Evolutionary conservation across 2,113 vertebrate species (phyloP).

Genomic region (Ceyx cyanopectus): DNA sequence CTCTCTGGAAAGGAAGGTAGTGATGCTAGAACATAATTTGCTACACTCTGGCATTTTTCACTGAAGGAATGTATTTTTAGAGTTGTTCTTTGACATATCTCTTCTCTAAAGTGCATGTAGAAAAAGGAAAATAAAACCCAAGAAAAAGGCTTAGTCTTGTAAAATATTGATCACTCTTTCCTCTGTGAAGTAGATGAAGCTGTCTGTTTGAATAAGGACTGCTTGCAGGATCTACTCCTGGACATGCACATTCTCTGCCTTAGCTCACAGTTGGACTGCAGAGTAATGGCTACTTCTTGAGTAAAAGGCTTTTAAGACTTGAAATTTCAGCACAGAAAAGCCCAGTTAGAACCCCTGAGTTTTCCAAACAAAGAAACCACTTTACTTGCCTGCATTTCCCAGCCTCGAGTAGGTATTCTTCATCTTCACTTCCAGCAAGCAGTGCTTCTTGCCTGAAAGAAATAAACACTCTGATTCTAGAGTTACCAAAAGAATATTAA

Average conservation of each 20-base stretch:
- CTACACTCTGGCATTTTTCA: neutral
- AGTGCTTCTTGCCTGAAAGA: neutral
- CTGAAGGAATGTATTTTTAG: neutral
- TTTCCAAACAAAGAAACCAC: neutral
- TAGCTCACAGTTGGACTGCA: neutral
- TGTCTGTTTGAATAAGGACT: neutral
- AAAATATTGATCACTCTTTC: neutral
- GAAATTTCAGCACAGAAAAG: neutral
- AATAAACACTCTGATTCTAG: conserved; percentile 5
- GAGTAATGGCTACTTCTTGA: neutral
- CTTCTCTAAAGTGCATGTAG: neutral
- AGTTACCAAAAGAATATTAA: neutral
- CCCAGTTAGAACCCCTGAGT: neutral
- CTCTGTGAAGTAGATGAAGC: neutral
- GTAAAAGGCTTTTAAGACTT: neutral
- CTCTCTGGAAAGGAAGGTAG: neutral
- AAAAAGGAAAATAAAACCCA: neutral
- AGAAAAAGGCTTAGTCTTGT: neutral
- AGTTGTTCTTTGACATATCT: neutral
- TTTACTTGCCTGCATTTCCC: neutral
- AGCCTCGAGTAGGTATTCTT: neutral
- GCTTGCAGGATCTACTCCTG: neutral
- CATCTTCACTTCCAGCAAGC: neutral
- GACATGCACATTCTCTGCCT: neutral
- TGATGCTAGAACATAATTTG: neutral